Conservation (phyloP, 2,797 vertebrate genomes). For the Catostomus latipinnis region DNA sequence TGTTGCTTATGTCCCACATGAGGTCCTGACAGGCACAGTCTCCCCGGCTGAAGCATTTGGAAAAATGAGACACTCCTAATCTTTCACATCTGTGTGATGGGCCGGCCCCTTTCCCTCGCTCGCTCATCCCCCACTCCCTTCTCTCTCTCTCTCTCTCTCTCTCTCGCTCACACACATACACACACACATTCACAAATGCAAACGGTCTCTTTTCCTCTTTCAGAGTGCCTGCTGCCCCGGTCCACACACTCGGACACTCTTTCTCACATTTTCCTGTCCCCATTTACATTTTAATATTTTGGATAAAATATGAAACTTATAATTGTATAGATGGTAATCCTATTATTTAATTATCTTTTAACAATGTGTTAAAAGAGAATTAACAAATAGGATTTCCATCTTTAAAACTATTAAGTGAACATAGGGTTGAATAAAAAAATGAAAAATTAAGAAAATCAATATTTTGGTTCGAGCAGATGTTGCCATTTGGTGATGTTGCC, state of each 20-base stretch:
- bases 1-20: conserved; percentile 69
- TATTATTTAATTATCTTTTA: background rate
- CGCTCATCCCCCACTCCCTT: conserved; percentile 44
- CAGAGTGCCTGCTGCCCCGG: background rate
- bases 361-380: background rate
- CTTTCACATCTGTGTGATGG: conserved; percentile 67
- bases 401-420: too few species aligned
- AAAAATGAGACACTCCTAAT: conserved; percentile 56
- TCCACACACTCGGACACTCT: background rate
- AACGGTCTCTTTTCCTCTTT: conserved; percentile 15
- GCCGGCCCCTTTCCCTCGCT: conserved; percentile 62
- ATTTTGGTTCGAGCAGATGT: too few species aligned
- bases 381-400: too few species aligned
- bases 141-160: conserved; percentile 16
- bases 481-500: too few species aligned
- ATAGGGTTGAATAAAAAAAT: too few species aligned
- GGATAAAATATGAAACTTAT: background rate
- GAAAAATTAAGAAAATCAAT: too few species aligned
- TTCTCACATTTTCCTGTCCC: background rate
- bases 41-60: conserved; percentile 53
- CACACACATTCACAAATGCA: conserved; percentile 8
- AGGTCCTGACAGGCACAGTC: conserved; percentile 58
- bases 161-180: conserved; percentile 43
- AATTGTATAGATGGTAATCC: background rate
- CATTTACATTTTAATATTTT: background rate